Evolutionary conservation across 2,888 invertebrate genomes (phyloP).

Genomic region (Meloe dianella): DNA sequence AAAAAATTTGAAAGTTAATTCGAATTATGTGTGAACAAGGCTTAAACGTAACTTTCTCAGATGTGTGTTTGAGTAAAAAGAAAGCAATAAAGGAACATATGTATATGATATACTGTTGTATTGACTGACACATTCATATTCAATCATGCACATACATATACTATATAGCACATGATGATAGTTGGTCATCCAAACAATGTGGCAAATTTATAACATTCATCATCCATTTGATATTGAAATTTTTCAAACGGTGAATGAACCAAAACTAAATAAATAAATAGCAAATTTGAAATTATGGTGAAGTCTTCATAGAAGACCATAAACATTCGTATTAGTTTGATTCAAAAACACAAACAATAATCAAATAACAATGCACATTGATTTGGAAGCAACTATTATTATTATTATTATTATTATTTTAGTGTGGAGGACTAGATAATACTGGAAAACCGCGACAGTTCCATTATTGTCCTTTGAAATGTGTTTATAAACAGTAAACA

Average conservation of each 20-base stretch:
- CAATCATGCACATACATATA: constrained; percentile 3
- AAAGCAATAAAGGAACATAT: not conserved
- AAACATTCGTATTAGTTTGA: not conserved
- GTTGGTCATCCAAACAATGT: not conserved
- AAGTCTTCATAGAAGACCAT: not conserved
- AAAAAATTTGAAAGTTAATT: not conserved
- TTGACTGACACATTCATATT: constrained; percentile 3
- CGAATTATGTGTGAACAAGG: not conserved
- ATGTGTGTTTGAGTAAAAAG: not conserved
- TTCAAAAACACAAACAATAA: too few relatives aligned
- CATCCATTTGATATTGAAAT: not conserved
- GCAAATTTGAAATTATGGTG: not conserved
- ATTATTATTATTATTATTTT: constrained; percentile 31
- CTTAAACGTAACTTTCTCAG: not conserved
- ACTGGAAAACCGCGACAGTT: constrained; percentile 64
- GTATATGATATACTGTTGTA: not conserved
- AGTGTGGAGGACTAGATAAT: constrained; percentile 70
- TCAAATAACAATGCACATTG: constrained; percentile 21
- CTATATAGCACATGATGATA: not conserved
- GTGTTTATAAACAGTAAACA: not conserved
- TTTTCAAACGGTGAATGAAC: not conserved
- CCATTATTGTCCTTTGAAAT: constrained; percentile 65
- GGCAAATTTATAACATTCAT: not conserved
- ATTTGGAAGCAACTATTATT: constrained; percentile 36
- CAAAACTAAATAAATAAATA: not conserved